Percentiles rank a stretch among this genome's conserved stretches.
Evolutionary conservation across 2,113 vertebrate species (phyloP).

Genomic region (Uria lomvia): DNA sequence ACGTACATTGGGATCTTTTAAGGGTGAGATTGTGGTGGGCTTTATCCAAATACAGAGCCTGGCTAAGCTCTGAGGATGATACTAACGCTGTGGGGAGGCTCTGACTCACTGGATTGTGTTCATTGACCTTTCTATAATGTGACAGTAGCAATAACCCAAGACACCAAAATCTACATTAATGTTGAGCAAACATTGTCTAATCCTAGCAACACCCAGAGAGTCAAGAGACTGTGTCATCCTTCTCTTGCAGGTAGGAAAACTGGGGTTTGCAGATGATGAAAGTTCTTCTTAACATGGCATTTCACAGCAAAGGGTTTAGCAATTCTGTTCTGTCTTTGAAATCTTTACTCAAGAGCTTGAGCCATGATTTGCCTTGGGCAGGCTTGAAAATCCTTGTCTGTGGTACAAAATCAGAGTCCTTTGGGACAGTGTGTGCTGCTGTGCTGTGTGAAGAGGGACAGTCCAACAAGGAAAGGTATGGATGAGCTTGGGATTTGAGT

Average conservation of each 20-base stretch:
- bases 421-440: neutral
- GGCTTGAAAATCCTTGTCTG: neutral
- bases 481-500: neutral
- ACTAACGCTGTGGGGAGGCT: neutral
- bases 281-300: neutral
- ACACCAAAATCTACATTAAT: neutral
- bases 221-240: neutral
- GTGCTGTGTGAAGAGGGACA: neutral
- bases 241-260: neutral
- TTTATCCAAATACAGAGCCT: slow-evolving; percentile 43
- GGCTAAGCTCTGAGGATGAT: neutral
- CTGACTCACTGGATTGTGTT: slow-evolving; percentile 32
- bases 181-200: neutral
- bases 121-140: slow-evolving; percentile 10
- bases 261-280: neutral
- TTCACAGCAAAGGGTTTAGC: neutral
- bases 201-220: slow-evolving; percentile 14
- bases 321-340: neutral
- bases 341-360: neutral
- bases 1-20: slow-evolving; percentile 17
- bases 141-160: neutral
- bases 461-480: neutral
- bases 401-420: neutral
- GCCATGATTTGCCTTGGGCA: neutral
- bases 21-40: neutral